Base-by-base conservation (phyloP, 2,888 invertebrate genomes). In the Anthrax anthrax region DNA sequence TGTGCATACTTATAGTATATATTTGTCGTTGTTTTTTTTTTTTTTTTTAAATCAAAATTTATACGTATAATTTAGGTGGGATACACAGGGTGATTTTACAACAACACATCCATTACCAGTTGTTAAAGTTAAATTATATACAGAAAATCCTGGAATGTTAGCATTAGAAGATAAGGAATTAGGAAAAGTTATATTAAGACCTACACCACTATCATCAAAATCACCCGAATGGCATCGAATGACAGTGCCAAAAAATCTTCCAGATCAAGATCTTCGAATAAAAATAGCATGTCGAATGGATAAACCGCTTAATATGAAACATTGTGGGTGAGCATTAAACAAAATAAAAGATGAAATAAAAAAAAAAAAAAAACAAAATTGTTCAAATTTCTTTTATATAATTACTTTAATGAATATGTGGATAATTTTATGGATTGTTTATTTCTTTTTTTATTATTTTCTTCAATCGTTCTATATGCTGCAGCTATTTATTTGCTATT, bases 81-180 rank as follows among this genome's bases (percentile, higher is more conserved):
- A 98, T 63, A 98, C 97, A 1, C 97, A 97, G 75, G 98, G 96
- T 46, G 98, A 99, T 71, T 99, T 98, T 70, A 89, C 92, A 56
- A 98, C 97, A 45, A 94, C 91, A 50, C 94, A 97, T 66, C 91
- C 97, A 2, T 74, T 98, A 51, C 98, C 98, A 39, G 81, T 88
- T 18, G 96, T 99, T 16, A 99, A 98, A 75, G 88, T 98, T 5
- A 97, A 98, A 69, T 71, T 97, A 32, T 97, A 90, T 66, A 95
- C 96, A 1, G 98, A 98, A 71, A 96, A 94, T 65, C 92, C 95
- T 18, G 91, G 91, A 46, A 90, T 98, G 74, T 72, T 99, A 43
- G 90, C 96, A n/a, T 74, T 99, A 47, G 98, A 99, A 71, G 98
- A 98, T 65, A 97, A 97, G 66, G 97, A 98, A 71, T 71, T 98